Conservation (phyloP, 2,888 invertebrate species). For the Proisotoma minuta region DNA sequence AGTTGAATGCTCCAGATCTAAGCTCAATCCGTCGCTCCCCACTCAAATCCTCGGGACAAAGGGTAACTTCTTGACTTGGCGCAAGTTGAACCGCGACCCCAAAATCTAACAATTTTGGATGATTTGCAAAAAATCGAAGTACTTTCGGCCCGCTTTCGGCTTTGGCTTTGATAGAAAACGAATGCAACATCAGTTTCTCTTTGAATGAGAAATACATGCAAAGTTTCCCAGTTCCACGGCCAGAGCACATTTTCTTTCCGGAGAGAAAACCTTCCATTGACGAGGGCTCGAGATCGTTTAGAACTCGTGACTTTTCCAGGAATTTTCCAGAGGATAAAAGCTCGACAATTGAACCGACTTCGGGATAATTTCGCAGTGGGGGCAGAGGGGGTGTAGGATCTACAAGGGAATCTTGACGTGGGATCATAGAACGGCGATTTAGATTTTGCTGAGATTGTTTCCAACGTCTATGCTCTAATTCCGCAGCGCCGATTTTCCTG, state of each 20-base stretch:
- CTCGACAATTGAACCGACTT: too few species aligned
- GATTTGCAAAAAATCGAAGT: constrained; percentile 26
- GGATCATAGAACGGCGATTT: too few species aligned
- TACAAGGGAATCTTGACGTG: too few species aligned
- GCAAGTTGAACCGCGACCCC: constrained; percentile 16
- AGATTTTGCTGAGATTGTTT: too few species aligned
- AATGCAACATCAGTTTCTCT: constrained; percentile 26
- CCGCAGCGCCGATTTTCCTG: constrained; percentile 16
- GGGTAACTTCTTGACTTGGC: constrained; percentile 27
- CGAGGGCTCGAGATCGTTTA: constrained; percentile 22
- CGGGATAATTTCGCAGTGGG: too few species aligned
- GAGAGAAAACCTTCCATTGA: constrained; percentile 20
- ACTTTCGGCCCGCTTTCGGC: constrained; percentile 24
- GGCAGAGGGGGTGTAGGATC: too few species aligned
- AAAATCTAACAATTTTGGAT: constrained; percentile 28
- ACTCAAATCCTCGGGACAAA: constrained; percentile 16
- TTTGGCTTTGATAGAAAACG: constrained; percentile 24
- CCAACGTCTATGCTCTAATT: constrained; percentile 4
- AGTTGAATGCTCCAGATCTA: constrained; percentile 24
- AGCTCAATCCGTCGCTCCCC: constrained; percentile 25
- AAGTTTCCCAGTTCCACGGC: constrained; percentile 22
- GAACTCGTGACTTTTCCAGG: constrained; percentile 19
- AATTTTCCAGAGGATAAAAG: not conserved
- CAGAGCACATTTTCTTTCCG: constrained; percentile 24
- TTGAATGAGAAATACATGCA: constrained; percentile 23